Evolutionary conservation across 2,797 vertebrate species (phyloP).

Genomic region (Vireo griseus): DNA sequence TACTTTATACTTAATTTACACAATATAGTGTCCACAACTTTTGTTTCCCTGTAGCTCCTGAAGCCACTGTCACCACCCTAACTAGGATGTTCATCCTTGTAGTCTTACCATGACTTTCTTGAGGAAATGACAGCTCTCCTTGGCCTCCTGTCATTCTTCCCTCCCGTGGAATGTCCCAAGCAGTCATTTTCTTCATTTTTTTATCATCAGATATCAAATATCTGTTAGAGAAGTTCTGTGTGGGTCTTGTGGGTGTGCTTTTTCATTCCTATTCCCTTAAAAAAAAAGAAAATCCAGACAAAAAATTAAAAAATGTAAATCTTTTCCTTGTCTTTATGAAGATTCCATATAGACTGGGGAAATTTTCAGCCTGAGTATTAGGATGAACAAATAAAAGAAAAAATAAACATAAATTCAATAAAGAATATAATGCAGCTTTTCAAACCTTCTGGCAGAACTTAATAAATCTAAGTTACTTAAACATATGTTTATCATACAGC

Average conservation of each 20-base stretch:
- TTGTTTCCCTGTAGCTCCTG: fast-evolving
- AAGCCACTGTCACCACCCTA: background rate
- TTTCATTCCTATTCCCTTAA: background rate
- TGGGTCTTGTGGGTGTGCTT: background rate
- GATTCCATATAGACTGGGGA: background rate
- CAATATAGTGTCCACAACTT: background rate
- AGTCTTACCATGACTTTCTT: background rate
- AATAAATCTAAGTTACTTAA: background rate
- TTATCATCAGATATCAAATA: background rate
- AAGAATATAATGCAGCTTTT: background rate
- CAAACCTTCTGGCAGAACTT: background rate
- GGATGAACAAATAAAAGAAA: background rate
- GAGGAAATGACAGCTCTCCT: background rate
- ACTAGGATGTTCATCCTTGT: background rate
- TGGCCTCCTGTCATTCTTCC: background rate
- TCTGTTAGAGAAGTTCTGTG: background rate
- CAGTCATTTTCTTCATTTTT: background rate
- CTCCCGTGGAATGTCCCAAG: background rate
- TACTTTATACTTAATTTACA: background rate
- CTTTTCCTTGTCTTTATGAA: background rate
- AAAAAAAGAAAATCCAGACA: background rate
- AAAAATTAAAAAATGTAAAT: background rate
- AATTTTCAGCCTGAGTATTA: background rate
- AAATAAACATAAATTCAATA: background rate
- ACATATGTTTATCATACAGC: background rate